Conservation (phyloP, 2,113 vertebrate species). For the Suricata suricatta region DNA sequence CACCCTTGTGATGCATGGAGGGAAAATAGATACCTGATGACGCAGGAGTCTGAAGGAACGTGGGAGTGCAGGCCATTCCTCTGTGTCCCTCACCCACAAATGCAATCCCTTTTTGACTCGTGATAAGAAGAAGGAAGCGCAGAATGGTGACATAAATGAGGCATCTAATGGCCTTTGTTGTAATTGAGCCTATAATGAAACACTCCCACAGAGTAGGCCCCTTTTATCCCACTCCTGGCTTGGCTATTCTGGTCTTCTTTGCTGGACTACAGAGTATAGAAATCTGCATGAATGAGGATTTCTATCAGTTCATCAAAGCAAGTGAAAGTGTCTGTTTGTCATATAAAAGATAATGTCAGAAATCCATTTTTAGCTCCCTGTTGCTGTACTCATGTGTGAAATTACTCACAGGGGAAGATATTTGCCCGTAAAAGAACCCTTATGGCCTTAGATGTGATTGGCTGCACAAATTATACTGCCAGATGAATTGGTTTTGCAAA, state of each 20-base stretch:
- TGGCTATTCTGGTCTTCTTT: conserved; percentile 43
- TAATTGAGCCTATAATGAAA: conserved; percentile 39
- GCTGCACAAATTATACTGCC: conserved; percentile 42
- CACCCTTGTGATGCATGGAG: neutral
- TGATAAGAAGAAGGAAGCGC: neutral
- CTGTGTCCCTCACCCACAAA: neutral
- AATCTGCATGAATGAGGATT: conserved; percentile 56
- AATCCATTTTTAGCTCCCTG: conserved; percentile 73
- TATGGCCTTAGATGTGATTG: conserved; percentile 63
- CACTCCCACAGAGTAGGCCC: neutral
- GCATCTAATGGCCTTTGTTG: neutral
- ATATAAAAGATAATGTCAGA: conserved; percentile 78
- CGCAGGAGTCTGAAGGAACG: neutral
- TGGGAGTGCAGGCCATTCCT: neutral
- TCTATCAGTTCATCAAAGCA: conserved; percentile 74
- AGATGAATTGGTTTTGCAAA: conserved; percentile 72
- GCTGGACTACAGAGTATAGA: conserved; percentile 57
- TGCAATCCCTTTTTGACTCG: neutral
- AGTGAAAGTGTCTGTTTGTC: conserved; percentile 78
- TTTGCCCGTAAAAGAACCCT: conserved; percentile 57
- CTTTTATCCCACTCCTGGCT: conserved; percentile 32
- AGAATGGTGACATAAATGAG: neutral
- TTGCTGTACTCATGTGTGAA: conserved; percentile 80
- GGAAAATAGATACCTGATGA: neutral
- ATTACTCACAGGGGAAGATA: conserved; percentile 70